phyloP scores from a whole-genome alignment of 2,888 invertebrate species.

The Choristoneura rosaceana region DNA sequence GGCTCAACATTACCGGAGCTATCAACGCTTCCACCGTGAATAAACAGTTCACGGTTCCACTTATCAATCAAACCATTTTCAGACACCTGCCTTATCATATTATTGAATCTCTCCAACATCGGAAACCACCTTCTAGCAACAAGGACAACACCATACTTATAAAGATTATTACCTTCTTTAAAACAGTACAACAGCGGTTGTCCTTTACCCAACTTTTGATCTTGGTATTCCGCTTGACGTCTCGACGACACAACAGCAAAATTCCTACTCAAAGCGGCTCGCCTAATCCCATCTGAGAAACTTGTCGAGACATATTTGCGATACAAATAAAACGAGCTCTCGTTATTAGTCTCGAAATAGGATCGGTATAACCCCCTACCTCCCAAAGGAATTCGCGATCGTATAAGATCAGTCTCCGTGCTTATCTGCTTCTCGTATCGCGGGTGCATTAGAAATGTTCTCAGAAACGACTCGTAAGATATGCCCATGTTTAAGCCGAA shows the following conservation, averaged over 20 bases:
- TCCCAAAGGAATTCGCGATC: conserved; percentile 74
- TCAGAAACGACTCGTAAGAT: conserved; percentile 80
- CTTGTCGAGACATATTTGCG: conserved; percentile 76
- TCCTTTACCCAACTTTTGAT: conserved; percentile 76
- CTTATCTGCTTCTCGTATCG: conserved; percentile 82
- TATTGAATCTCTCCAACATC: conserved; percentile 73
- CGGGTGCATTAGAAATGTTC: conserved; percentile 82
- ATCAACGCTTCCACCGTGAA: conserved; percentile 60
- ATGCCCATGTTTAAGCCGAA: conserved; percentile 82
- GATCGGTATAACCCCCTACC: conserved; percentile 80
- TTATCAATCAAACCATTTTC: conserved; percentile 82
- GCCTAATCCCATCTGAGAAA: conserved; percentile 73
- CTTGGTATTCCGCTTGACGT: conserved; percentile 77
- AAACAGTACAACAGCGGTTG: conserved; percentile 76
- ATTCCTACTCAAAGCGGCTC: conserved; percentile 70
- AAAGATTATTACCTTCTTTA: conserved; percentile 75
- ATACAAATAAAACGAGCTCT: conserved; percentile 79
- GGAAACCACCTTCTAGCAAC: conserved; percentile 79
- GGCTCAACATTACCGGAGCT: conserved; percentile 66
- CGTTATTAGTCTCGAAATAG: conserved; percentile 81
- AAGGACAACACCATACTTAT: conserved; percentile 81
- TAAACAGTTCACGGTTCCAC: conserved; percentile 78
- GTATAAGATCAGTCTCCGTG: conserved; percentile 74
- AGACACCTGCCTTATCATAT: conserved; percentile 76
- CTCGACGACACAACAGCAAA: conserved; percentile 78